A percentile compares a stretch with the other conserved stretches of the same genome.
Evolutionary conservation across 2,797 vertebrate genomes (phyloP).

Genomic region (Characodon lateralis): DNA sequence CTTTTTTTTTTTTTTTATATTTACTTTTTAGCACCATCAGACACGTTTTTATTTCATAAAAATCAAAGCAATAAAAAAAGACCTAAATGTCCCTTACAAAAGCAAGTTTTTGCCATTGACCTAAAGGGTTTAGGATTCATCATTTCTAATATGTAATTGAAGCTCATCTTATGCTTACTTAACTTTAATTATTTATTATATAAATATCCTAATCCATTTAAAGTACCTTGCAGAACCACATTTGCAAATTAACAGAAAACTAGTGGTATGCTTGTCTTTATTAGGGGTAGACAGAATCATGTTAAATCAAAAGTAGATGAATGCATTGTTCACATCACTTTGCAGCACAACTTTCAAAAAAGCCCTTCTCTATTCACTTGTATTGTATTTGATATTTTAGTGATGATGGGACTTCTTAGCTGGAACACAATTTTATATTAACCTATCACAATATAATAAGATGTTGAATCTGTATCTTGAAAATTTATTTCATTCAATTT

Average conservation of each 20-base stretch:
- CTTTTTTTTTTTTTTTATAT: too few relatives aligned
- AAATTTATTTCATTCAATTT: conserved; percentile 27
- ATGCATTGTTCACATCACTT: background rate
- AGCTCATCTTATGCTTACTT: background rate
- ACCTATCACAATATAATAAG: conserved; percentile 39
- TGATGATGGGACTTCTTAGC: conserved; percentile 51
- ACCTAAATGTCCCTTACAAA: background rate
- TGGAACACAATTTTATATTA: conserved; percentile 55
- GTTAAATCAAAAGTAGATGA: background rate
- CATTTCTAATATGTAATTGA: background rate
- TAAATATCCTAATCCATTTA: background rate
- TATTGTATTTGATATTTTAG: conserved; percentile 40
- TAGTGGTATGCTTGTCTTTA: too few relatives aligned
- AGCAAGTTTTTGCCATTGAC: background rate
- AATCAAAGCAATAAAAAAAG: background rate
- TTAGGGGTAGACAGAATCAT: background rate
- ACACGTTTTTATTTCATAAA: background rate
- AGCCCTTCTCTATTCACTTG: conserved; percentile 42
- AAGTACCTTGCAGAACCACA: background rate
- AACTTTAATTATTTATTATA: background rate
- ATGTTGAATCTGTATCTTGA: conserved; percentile 19
- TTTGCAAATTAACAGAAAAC: background rate
- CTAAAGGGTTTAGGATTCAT: background rate
- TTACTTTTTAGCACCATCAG: background rate
- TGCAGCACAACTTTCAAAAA: conserved; percentile 30